Evolutionary conservation across 2,113 vertebrate genomes (phyloP), one percentile per base, ranked within the genome.

Genomic region (Amia ocellicauda): DNA sequence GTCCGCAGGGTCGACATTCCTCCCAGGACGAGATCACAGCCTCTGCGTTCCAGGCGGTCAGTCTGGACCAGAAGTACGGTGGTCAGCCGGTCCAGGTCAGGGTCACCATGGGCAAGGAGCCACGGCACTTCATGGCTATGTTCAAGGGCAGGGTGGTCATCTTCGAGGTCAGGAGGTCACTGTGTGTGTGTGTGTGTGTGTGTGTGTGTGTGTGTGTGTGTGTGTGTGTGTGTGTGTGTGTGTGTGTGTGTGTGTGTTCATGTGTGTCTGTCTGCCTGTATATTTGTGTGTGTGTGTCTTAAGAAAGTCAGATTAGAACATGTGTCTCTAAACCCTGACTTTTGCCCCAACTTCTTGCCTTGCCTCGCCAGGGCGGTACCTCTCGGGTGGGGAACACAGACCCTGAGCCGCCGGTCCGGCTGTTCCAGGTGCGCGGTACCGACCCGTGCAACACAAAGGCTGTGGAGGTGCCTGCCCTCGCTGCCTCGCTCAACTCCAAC

Each of bases 281-380:
- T n/a, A n/a, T n/a, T n/a, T n/a, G n/a, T n/a, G n/a, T n/a, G n/a
- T n/a, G n/a, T n/a, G n/a, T n/a, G n/a, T n/a, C n/a, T n/a, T n/a
- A n/a, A n/a, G n/a, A n/a, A n/a, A n/a, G n/a, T n/a, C n/a, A n/a
- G n/a, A n/a, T n/a, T n/a, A n/a, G n/a, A n/a, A n/a, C n/a, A n/a
- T n/a, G n/a, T n/a, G n/a, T n/a, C n/a, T n/a, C n/a, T n/a, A n/a
- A n/a, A n/a, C 62, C 9, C 22, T 2, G 11, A 60, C n/a, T 58
- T 53, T 52, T 51, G 55, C 43, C 64, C 51, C n/a, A n/a, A n/a
- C n/a, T n/a, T n/a, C n/a, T n/a, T n/a, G n/a, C n/a, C n/a, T n/a
- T n/a, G n/a, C n/a, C n/a, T n/a, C n/a, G n/a, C n/a, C 16, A 96
- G 93, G 93, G 94, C 0, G 93, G 93, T 14, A 93, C 93, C 55